Evolutionary conservation across 2,113 vertebrate genomes (phyloP).

Genomic region (Muscicapa adusta): DNA sequence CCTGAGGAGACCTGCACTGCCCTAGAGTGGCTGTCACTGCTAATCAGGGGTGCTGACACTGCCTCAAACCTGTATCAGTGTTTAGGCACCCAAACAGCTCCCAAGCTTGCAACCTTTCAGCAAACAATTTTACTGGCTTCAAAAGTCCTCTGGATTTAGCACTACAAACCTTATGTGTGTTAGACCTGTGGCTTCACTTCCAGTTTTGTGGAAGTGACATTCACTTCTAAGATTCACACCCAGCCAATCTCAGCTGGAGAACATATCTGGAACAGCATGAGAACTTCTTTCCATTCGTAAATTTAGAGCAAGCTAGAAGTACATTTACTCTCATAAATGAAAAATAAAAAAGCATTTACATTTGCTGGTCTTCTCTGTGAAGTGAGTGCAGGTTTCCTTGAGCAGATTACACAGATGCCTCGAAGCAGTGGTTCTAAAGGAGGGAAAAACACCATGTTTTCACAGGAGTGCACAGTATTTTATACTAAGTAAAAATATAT

Average conservation of each 20-base stretch:
- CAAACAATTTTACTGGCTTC: neutral
- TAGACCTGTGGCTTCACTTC: neutral
- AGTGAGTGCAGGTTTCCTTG: slow-evolving; percentile 85
- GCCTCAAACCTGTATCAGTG: neutral
- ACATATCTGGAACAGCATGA: neutral
- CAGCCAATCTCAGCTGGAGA: neutral
- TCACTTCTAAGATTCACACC: neutral
- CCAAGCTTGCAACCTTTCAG: neutral
- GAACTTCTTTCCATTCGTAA: neutral
- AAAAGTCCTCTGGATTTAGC: neutral
- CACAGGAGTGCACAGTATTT: neutral
- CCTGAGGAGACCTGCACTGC: neutral
- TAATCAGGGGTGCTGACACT: neutral
- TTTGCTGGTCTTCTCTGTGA: slow-evolving; percentile 83
- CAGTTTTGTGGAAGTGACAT: no score
- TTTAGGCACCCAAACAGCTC: neutral
- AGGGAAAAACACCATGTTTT: neutral
- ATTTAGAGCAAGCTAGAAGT: neutral
- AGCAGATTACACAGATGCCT: slow-evolving; percentile 87
- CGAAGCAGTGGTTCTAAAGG: slow-evolving; percentile 80
- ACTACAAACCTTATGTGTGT: fast-evolving
- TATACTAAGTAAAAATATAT: no score
- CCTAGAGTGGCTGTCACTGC: neutral
- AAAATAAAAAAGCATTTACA: slow-evolving; percentile 77
- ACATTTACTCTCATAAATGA: neutral